Conservation (phyloP, 2,888 invertebrate genomes). For the Epinotia brunnichana region DNA sequence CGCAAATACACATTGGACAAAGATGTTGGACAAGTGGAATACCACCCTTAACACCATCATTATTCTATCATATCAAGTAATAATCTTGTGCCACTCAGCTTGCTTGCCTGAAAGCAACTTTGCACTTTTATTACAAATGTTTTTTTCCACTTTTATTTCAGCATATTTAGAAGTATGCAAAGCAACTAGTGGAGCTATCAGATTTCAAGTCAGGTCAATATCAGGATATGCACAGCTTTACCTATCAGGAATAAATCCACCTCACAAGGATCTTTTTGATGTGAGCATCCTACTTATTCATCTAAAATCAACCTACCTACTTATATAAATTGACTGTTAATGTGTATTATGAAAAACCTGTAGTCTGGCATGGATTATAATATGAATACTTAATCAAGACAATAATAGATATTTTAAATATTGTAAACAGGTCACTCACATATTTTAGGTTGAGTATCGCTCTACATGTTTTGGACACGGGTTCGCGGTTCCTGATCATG, state of each 20-base stretch:
- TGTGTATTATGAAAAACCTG: neutral
- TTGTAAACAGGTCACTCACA: too few relatives aligned
- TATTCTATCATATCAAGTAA: neutral
- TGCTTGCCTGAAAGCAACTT: neutral
- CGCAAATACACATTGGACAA: too few relatives aligned
- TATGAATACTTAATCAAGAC: neutral
- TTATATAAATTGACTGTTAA: neutral
- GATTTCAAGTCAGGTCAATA: constrained; percentile 33
- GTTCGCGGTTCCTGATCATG: too few relatives aligned
- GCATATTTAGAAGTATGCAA: constrained; percentile 14
- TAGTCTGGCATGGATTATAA: too few relatives aligned
- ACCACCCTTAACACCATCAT: too few relatives aligned
- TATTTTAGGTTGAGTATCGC: too few relatives aligned
- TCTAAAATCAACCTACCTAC: neutral
- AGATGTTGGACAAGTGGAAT: too few relatives aligned
- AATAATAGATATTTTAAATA: neutral
- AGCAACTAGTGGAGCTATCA: constrained; percentile 34
- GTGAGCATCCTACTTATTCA: constrained; percentile 23
- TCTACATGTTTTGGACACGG: too few relatives aligned
- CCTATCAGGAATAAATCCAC: constrained; percentile 17
- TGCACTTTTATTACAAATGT: neutral
- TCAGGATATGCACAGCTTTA: constrained; percentile 16
- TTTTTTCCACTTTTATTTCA: constrained; percentile 20
- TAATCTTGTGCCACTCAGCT: neutral
- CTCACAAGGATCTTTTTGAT: constrained; percentile 21